These are phyloP conservation scores for Limonius californicus DNA, from an alignment of 1,140 invertebrate species.

Conservation along the genomic window DNA sequence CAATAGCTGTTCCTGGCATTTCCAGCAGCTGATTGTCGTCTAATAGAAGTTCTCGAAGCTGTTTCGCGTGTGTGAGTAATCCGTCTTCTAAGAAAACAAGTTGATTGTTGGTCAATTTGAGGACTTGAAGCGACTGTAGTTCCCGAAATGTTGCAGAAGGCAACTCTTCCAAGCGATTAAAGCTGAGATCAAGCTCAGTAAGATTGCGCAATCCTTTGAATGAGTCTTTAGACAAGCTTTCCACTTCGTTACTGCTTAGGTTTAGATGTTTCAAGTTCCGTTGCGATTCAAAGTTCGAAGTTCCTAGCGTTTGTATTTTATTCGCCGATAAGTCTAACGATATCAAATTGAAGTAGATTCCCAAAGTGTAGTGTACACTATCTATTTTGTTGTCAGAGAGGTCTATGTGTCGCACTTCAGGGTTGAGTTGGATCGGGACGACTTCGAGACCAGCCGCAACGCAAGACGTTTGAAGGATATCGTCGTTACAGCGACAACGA, in stretches of 20 bases:
- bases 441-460: conserved; percentile 72
- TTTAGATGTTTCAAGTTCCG: conserved; percentile 66
- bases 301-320: conserved; percentile 69
- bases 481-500: conserved; percentile 77
- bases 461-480: conserved; percentile 67
- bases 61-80: conserved; percentile 65
- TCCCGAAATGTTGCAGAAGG: conserved; percentile 67
- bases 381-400: conserved; percentile 70
- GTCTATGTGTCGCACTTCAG: conserved; percentile 73
- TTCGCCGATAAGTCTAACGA: conserved; percentile 79
- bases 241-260: conserved; percentile 70
- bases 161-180: conserved; percentile 72
- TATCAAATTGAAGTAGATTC: conserved; percentile 74
- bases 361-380: conserved; percentile 67
- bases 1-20: conserved; percentile 65
- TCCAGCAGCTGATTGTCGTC: conserved; percentile 74
- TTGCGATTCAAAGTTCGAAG: conserved; percentile 75
- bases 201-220: conserved; percentile 70
- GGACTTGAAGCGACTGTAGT: conserved; percentile 63
- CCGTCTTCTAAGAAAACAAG: conserved; percentile 65
- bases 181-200: conserved; percentile 64
- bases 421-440: conserved; percentile 83
- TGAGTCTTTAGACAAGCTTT: conserved; percentile 66
- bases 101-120: conserved; percentile 74
- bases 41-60: conserved; percentile 64